Evolutionary conservation across 2,113 vertebrate species (phyloP), one percentile per base, ranked within the genome.

Genomic region (Epinephelus lanceolatus): DNA sequence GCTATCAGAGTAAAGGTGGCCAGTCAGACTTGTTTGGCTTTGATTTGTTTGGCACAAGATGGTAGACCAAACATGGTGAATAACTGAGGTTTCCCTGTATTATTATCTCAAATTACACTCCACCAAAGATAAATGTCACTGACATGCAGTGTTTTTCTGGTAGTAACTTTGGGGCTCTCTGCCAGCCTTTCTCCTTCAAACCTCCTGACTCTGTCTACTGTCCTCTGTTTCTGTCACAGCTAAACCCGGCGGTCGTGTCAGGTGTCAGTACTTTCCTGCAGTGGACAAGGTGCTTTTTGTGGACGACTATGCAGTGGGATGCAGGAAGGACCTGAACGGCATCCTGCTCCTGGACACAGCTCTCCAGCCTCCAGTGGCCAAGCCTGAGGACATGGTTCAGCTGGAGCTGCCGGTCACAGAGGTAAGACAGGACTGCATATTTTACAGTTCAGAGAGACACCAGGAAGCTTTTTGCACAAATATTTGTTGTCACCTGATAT

Each of bases 261-360:
- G 96, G 90, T 99, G 98, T 95, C 98, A 99, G 94, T 99, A 99
- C 96, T 97, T 99, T 91, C 97, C 98, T 61, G 96, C 97, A 59
- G 98, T 99, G 94, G 98, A 99, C 96, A 99, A 99, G 95, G 98
- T 99, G 92, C 95, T 99, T 92, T 99, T 99, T 93, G 98, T 99
- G 95, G 98, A 99, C 0, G 98, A 99, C 94, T 99, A 97, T 81
- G 97, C 98, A 75, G 98, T 99, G 83, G 98, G 98, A 83, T 99
- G 98, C 96, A 97, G 98, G 88, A 99, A 99, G 87, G 98, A 99
- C 94, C 95, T 99, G 77, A 99, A 99, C 85, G 98, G 98, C 82
- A 99, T 99, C 94, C 96, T 99, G 71, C 95, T 99, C 81, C 94
- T 99, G 91, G 98, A 99, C 93, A 99, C 98, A 63, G 98, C 98